Percentiles rank a stretch among this genome's conserved stretches.
Evolutionary conservation across 2,888 invertebrate species (phyloP).

Genomic region (Gibbula magus): DNA sequence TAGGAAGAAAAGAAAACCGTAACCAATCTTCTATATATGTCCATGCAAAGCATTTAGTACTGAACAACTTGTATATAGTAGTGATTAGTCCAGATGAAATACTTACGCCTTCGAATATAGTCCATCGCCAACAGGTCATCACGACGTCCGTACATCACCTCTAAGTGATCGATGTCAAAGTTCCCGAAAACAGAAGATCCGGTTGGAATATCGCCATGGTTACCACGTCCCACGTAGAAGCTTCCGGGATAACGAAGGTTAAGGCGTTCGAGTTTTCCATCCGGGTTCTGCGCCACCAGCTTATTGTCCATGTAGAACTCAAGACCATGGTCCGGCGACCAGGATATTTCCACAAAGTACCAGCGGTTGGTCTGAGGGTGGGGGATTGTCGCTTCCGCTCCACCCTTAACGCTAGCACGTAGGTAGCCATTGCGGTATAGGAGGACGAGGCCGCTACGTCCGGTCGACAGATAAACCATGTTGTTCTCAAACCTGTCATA

Average conservation of each 20-base stretch:
- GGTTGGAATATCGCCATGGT: conserved; percentile 55
- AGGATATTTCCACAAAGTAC: conserved; percentile 71
- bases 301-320: conserved; percentile 62
- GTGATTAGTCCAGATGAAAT: background rate
- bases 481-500: conserved; percentile 61
- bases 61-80: no score
- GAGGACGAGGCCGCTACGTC: conserved; percentile 64
- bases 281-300: conserved; percentile 34
- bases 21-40: background rate
- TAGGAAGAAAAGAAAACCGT: background rate
- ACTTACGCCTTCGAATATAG: conserved; percentile 65
- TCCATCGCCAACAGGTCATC: conserved; percentile 64
- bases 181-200: conserved; percentile 50
- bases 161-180: conserved; percentile 64
- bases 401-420: conserved; percentile 50
- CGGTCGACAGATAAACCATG: conserved; percentile 67
- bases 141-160: conserved; percentile 66
- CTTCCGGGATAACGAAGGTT: conserved; percentile 22
- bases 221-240: conserved; percentile 63
- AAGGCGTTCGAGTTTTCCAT: conserved; percentile 26
- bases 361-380: conserved; percentile 55
- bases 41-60: conserved; percentile 15
- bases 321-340: conserved; percentile 66
- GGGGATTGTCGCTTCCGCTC: conserved; percentile 46
- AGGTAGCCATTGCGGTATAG: conserved; percentile 63